A percentile compares a stretch with the other conserved stretches of the same genome.
These are phyloP conservation scores for Sphyrna mokarran DNA, from an alignment of 2,113 vertebrate genomes.

Conservation along the genomic window DNA sequence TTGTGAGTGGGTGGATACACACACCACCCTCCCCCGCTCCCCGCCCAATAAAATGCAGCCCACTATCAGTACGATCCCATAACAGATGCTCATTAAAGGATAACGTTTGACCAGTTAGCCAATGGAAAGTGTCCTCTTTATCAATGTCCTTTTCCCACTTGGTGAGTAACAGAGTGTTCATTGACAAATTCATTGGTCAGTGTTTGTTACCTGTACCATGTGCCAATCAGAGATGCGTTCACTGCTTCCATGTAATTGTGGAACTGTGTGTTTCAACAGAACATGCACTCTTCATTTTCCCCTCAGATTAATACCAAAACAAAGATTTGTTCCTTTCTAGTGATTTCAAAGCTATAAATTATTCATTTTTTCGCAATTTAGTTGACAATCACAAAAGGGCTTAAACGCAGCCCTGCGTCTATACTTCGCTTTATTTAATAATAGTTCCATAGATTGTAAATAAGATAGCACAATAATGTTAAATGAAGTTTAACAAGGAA, in stretches of 20 bases:
- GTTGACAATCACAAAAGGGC: background rate
- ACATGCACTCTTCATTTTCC: background rate
- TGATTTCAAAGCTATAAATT: background rate
- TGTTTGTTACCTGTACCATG: background rate
- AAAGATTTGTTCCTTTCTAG: background rate
- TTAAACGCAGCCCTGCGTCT: background rate
- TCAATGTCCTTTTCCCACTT: background rate
- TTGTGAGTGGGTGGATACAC: too few species aligned
- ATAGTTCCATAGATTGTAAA: background rate
- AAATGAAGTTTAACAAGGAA: background rate
- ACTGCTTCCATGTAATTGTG: background rate
- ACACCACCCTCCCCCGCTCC: too few species aligned
- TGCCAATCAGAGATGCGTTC: background rate
- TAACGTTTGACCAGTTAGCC: background rate
- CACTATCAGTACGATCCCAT: background rate
- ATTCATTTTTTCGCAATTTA: background rate
- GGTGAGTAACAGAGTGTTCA: background rate
- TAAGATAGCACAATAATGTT: background rate
- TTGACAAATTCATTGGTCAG: background rate
- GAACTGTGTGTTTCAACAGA: background rate
- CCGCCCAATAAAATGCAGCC: too few species aligned
- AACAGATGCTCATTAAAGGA: background rate
- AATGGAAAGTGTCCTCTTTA: background rate
- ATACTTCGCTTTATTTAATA: background rate
- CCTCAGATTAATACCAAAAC: background rate